A percentile compares a stretch with the other conserved stretches of the same genome.
Conservation (phyloP, 2,113 vertebrate species). For the Psilopsiagon aymara region DNA sequence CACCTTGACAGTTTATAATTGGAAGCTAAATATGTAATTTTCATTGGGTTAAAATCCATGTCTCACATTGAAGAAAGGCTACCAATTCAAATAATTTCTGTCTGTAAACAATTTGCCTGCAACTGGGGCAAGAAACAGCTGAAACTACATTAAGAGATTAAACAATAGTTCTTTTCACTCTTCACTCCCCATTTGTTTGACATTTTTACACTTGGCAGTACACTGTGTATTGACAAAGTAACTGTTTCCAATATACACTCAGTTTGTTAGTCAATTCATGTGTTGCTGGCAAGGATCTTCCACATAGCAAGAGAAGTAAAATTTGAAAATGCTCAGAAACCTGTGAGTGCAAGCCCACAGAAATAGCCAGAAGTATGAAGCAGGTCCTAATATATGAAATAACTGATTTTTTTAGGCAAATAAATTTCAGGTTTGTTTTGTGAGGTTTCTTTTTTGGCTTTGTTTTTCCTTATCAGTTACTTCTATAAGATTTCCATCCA, state of each 20-base stretch:
- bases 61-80: not conserved
- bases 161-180: not conserved
- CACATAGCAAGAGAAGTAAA: not conserved
- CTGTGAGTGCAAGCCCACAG: not conserved
- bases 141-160: not conserved
- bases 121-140: not conserved
- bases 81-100: not conserved
- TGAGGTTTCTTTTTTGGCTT: not conserved
- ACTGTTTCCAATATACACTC: not conserved
- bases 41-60: not conserved
- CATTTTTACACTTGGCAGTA: conserved; percentile 25
- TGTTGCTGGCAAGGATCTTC: conserved; percentile 3
- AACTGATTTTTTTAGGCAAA: not conserved
- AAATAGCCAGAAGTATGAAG: not conserved
- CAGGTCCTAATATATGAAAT: not conserved
- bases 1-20: not conserved
- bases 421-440: not conserved
- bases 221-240: conserved; percentile 2
- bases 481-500: not conserved
- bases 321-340: not conserved
- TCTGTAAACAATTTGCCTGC: not conserved
- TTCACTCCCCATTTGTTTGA: not conserved
- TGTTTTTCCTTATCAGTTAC: not conserved
- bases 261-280: conserved; percentile 40
- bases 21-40: not conserved